Evolutionary conservation across 2,113 vertebrate genomes (phyloP).

Genomic region (Excalfactoria chinensis): DNA sequence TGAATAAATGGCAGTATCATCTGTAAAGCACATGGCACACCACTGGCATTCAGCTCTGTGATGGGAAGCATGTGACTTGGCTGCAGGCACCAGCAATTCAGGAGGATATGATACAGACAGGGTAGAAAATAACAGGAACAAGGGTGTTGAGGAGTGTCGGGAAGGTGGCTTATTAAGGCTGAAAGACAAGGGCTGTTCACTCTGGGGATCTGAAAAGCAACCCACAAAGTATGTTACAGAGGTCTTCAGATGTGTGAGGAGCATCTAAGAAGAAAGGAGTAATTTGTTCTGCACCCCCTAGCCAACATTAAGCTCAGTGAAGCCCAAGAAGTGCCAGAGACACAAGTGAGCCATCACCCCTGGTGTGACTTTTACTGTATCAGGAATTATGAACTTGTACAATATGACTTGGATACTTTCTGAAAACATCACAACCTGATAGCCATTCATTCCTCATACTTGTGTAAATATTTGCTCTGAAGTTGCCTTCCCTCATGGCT

Average conservation of each 20-base stretch:
- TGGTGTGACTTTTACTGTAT: background rate
- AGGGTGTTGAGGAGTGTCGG: background rate
- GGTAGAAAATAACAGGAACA: background rate
- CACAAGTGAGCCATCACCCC: background rate
- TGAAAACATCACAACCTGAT: background rate
- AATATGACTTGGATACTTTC: background rate
- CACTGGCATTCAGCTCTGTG: accelerated
- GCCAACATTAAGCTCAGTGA: background rate
- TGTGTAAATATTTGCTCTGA: background rate
- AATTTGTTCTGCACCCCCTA: background rate
- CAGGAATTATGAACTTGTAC: background rate
- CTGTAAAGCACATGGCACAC: constrained; percentile 20
- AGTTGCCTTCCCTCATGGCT: background rate
- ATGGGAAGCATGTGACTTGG: background rate
- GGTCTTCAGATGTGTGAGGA: background rate
- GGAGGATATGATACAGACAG: background rate
- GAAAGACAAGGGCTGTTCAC: background rate
- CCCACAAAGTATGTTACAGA: background rate
- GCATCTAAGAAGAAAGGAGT: background rate
- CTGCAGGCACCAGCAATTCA: background rate
- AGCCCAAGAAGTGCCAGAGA: background rate
- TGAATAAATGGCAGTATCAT: constrained; percentile 28
- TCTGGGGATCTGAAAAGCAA: background rate
- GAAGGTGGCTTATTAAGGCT: background rate
- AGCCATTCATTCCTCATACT: background rate